Conservation (phyloP, 2,888 invertebrate genomes). For the Anthophora plumipes region DNA sequence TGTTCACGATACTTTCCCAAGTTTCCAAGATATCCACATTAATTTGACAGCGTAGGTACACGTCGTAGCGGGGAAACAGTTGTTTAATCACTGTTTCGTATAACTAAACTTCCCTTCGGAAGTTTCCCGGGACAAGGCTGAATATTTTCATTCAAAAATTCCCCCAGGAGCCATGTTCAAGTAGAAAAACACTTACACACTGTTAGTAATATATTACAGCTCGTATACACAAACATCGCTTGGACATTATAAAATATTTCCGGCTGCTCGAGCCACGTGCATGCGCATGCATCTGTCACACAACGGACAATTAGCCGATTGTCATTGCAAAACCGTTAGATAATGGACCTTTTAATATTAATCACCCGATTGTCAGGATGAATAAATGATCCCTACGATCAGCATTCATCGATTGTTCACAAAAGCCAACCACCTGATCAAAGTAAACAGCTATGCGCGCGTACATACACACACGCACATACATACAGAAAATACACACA, state of each 20-base stretch:
- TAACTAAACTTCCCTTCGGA: no score
- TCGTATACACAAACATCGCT: background rate
- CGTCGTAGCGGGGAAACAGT: no score
- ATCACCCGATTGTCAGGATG: background rate
- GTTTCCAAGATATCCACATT: no score
- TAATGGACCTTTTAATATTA: constrained; percentile 31
- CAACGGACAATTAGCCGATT: constrained; percentile 52
- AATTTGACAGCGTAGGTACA: no score
- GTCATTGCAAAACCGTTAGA: constrained; percentile 28
- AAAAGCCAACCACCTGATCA: background rate
- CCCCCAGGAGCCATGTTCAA: no score
- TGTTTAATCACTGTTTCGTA: no score
- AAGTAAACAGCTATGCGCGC: background rate
- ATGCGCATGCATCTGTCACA: constrained; percentile 67
- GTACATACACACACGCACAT: no score
- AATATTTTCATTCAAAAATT: no score
- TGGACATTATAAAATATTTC: constrained; percentile 16
- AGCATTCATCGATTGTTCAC: constrained; percentile 11
- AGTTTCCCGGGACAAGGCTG: no score
- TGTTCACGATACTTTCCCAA: constrained; percentile 36
- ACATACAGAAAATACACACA: background rate
- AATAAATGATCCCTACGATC: constrained; percentile 15
- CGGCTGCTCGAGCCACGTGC: constrained; percentile 46
- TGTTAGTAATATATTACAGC: no score
- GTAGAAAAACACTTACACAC: no score